Evolutionary conservation across 2,113 vertebrate genomes (phyloP).

Genomic region (Mus pahari): DNA sequence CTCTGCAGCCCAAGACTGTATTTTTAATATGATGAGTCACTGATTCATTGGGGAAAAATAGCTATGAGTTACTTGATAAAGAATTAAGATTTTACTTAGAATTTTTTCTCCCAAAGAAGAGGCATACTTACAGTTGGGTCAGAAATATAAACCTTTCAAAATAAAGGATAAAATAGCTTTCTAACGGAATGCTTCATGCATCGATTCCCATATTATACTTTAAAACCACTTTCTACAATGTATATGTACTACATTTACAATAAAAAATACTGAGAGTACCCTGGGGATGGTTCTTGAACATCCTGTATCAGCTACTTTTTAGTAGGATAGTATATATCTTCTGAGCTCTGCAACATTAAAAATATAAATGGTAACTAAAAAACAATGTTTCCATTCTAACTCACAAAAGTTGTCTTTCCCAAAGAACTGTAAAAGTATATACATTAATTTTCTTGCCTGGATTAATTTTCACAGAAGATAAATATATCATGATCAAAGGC

Average conservation of each 20-base stretch:
- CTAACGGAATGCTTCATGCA: not conserved
- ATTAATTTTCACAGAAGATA: slow-evolving; percentile 60
- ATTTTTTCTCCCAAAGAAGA: not conserved
- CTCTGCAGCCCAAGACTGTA: not conserved
- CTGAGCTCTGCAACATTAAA: slow-evolving; percentile 24
- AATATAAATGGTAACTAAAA: not conserved
- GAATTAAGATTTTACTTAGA: not conserved
- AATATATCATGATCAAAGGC: slow-evolving; percentile 58
- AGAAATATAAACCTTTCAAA: slow-evolving; percentile 32
- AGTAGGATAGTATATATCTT: not conserved
- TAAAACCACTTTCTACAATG: not conserved
- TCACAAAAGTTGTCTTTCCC: slow-evolving; percentile 1
- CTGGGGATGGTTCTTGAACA: not conserved
- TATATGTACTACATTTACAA: not conserved
- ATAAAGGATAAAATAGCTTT: slow-evolving; percentile 29
- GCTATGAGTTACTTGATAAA: not conserved
- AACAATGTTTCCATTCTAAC: slow-evolving; percentile 27
- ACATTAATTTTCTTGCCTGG: slow-evolving; percentile 9
- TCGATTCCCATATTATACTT: not conserved
- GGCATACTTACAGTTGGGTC: not conserved
- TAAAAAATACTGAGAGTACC: not conserved
- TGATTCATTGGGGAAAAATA: not conserved
- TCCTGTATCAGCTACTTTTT: not conserved
- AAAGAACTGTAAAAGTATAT: slow-evolving; percentile 46
- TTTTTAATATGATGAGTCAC: slow-evolving; percentile 15